These are phyloP conservation scores for Parus major DNA, from an alignment of 2,113 vertebrate genomes.

Conservation along the genomic window DNA sequence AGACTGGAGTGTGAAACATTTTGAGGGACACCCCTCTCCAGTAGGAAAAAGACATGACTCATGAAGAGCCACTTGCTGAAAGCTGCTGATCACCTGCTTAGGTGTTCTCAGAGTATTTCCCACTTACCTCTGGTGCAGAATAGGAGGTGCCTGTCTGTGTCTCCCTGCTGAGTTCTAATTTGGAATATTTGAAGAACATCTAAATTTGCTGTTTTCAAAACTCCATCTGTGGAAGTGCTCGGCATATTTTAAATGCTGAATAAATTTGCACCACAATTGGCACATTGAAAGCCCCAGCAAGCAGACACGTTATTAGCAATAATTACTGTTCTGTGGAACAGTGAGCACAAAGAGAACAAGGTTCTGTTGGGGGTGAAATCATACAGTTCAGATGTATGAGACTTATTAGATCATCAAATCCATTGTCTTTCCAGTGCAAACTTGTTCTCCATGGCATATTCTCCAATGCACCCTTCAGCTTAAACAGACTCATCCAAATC, in stretches of 20 bases:
- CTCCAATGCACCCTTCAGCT: background rate
- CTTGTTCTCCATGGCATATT: background rate
- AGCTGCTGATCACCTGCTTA: background rate
- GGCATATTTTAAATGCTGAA: slow-evolving; percentile 11
- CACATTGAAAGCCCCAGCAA: slow-evolving; percentile 13
- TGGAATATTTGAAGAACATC: slow-evolving; percentile 35
- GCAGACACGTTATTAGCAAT: slow-evolving; percentile 31
- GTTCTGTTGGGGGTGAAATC: slow-evolving; percentile 20
- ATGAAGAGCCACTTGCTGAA: background rate
- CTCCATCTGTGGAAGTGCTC: slow-evolving; percentile 31
- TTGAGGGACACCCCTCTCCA: background rate
- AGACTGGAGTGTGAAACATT: background rate
- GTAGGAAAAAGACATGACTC: background rate
- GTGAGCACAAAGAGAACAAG: slow-evolving; percentile 8
- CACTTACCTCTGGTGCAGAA: background rate
- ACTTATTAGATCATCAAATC: slow-evolving; percentile 50
- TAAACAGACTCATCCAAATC: background rate
- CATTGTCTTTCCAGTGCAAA: slow-evolving; percentile 16
- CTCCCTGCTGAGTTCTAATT: slow-evolving; percentile 4
- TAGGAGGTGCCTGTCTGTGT: background rate
- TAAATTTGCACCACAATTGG: slow-evolving; percentile 36
- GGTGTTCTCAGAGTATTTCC: background rate
- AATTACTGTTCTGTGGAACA: slow-evolving; percentile 40
- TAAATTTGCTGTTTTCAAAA: slow-evolving; percentile 58
- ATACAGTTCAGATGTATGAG: background rate